A percentile compares a stretch with the other conserved stretches of the same genome.
Conservation (phyloP, 2,888 invertebrate species). For the Phorcus lineatus region DNA sequence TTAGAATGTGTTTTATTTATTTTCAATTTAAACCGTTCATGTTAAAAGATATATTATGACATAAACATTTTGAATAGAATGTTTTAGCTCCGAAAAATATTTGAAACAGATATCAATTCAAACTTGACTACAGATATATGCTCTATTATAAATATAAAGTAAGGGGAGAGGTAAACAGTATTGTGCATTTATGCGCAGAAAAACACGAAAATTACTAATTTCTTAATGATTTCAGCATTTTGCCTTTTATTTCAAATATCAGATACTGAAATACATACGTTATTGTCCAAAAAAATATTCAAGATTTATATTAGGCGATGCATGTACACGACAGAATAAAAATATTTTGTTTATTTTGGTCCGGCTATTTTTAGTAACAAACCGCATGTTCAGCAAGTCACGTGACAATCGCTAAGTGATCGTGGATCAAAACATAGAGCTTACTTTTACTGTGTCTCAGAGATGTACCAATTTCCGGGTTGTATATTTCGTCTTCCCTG, state of each 20-base stretch:
- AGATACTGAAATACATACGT: background rate
- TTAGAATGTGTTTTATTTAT: background rate
- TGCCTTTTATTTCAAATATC: background rate
- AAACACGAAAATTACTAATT: background rate
- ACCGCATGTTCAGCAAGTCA: conserved; percentile 36
- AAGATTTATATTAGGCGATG: background rate
- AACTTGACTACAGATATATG: background rate
- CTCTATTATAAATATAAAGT: conserved; percentile 11
- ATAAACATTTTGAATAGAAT: too few relatives aligned
- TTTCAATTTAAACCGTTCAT: background rate
- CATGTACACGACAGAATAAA: background rate
- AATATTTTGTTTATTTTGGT: conserved; percentile 28
- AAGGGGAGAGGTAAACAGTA: background rate
- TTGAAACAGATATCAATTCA: too few relatives aligned
- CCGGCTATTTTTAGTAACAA: conserved; percentile 38
- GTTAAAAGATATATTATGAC: too few relatives aligned
- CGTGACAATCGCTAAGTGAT: conserved; percentile 29
- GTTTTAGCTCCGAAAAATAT: too few relatives aligned
- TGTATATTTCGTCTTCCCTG: background rate
- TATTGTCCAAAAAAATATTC: background rate
- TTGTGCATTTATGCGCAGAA: background rate
- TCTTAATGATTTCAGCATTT: background rate
- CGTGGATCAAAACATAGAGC: conserved; percentile 14
- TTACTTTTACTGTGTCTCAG: background rate
- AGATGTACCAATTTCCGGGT: background rate